phyloP scores from a whole-genome alignment of 2,113 vertebrate genomes.

The Reinhardtius hippoglossoides region DNA sequence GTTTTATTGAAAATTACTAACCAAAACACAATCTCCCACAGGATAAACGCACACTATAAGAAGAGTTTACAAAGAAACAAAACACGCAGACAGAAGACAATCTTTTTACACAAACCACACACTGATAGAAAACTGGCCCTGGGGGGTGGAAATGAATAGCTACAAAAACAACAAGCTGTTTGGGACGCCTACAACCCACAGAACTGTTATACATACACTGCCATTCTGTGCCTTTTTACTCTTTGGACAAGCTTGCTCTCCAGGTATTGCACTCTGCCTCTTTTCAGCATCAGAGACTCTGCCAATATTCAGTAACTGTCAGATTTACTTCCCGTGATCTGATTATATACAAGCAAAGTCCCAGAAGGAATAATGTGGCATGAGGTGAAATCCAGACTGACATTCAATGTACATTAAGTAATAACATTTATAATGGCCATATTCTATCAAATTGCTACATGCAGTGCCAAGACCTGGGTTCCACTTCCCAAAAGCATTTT shows the following conservation, averaged over 20 bases:
- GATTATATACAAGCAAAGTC: constrained; percentile 51
- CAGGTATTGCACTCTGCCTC: constrained; percentile 18
- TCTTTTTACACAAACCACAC: constrained; percentile 12
- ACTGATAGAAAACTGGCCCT: constrained; percentile 19
- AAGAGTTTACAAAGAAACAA: constrained; percentile 38
- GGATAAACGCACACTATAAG: constrained; percentile 44
- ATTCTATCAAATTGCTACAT: background rate
- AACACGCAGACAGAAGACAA: constrained; percentile 20
- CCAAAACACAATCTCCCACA: constrained; percentile 45
- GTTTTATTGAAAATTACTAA: constrained; percentile 56
- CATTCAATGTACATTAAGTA: constrained; percentile 21
- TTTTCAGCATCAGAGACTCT: constrained; percentile 56
- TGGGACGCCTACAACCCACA: background rate
- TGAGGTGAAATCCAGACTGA: constrained; percentile 13
- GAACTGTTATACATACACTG: constrained; percentile 1
- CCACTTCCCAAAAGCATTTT: background rate
- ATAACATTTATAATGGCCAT: background rate
- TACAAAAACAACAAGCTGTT: background rate
- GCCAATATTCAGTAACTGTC: constrained; percentile 53
- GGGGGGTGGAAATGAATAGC: constrained; percentile 28
- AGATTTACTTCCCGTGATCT: constrained; percentile 44
- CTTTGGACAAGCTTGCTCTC: constrained; percentile 11
- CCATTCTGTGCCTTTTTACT: constrained; percentile 19
- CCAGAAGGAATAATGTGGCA: constrained; percentile 15
- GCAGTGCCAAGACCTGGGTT: background rate